A percentile compares a stretch with the other conserved stretches of the same genome.
Evolutionary conservation across 35 echinoderm and acorn worm genomes (phyloP).

Genomic region (Stichopus chloronotus): DNA sequence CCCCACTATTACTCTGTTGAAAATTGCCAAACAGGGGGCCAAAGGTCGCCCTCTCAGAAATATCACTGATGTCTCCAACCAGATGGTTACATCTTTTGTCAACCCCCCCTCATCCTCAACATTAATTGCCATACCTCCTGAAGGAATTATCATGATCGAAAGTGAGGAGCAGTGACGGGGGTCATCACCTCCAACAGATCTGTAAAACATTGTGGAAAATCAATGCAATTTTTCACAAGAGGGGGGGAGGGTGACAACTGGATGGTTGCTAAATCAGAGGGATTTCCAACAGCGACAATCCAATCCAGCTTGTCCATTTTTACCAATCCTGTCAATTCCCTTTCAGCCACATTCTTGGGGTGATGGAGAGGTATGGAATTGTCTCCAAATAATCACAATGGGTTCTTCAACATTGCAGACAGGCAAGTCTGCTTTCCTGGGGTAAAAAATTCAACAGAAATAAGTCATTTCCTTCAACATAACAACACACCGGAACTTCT

Average conservation of each 20-base stretch:
- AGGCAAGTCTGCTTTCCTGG: neutral
- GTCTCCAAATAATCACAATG: neutral
- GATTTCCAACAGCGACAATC: neutral
- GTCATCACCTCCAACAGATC: neutral
- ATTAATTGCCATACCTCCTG: constrained; percentile 24
- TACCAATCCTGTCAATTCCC: neutral
- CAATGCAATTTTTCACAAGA: neutral
- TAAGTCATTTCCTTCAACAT: neutral
- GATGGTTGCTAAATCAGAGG: neutral
- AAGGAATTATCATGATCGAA: neutral
- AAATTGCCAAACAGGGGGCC: neutral
- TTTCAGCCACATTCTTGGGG: neutral
- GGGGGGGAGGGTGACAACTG: neutral
- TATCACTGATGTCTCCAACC: constrained; percentile 11
- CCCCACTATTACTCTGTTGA: neutral
- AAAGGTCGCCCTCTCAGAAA: neutral
- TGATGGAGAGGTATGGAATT: neutral
- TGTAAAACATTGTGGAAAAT: neutral
- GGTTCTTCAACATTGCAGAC: neutral
- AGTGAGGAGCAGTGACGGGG: too few relatives aligned
- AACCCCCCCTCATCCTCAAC: neutral
- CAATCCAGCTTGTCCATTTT: neutral
- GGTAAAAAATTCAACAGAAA: neutral
- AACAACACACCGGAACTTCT: too few relatives aligned
- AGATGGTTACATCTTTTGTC: neutral